Evolutionary conservation across 2,113 vertebrate species (phyloP), one percentile per base, ranked within the genome.

Genomic region (Hippocampus zosterae): DNA sequence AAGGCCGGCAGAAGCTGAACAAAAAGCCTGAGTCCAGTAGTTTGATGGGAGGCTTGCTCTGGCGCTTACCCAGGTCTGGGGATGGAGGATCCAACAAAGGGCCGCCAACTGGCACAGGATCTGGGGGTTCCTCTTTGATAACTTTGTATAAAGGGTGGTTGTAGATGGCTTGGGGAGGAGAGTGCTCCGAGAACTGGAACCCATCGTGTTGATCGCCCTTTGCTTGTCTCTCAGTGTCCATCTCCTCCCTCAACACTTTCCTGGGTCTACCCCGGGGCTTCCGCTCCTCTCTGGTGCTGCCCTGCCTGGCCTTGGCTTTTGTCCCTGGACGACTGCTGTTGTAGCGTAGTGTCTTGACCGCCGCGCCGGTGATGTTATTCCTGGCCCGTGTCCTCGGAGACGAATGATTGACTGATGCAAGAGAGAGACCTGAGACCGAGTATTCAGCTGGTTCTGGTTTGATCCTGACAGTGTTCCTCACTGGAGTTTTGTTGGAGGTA

Each of bases 31-130:
- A 92, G 81, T 94, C 93, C 63, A 94, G 81, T 37, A 93, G 72
- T 69, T 94, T 94, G 67, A 93, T 88, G 57, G 92, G 92, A 52
- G 92, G 92, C 73, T 92, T 94, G 84, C 91, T 93, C 82, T 91
- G 92, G 23, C 93, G 91, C 74, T 94, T 94, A 21, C 93, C 93
- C 70, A 92, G 73, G 61, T 91, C 91, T 1, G 88, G 87, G 7
- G 82, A 77, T 18, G 90, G 88, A 21, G 81, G 82, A 13, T 87
- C 85, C 2, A 85, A 42, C 63, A 88, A 90, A 1, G 83, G 65
- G 19, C 56, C 77, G 0, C 56, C 86, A 19, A 93, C 80, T 1
- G 92, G 90, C 67, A 93, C 68, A 0, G 90, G 91, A 0, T 93
- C 92, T 19, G 87, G 85, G 5, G 92, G 92, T 74, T 93, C 92